A percentile compares a stretch with the other conserved stretches of the same genome.
phyloP scores from a whole-genome alignment of 2,113 vertebrate genomes.

The Mobula birostris region DNA sequence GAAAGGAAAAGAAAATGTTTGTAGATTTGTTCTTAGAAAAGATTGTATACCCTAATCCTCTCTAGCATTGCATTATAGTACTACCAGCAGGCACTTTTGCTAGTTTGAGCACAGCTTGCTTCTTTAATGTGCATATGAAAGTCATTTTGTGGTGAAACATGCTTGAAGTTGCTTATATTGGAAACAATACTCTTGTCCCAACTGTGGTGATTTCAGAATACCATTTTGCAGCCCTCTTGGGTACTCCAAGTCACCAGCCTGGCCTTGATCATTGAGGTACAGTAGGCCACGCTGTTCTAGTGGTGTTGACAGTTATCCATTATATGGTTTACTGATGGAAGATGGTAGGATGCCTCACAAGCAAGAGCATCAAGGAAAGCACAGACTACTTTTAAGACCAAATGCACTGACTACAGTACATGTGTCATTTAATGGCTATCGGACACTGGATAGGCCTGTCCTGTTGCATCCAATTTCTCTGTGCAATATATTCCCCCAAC shows the following conservation, averaged over 20 bases:
- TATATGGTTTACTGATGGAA: neutral
- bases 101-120: neutral
- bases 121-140: neutral
- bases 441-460: neutral
- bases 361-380: neutral
- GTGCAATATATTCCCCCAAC: neutral
- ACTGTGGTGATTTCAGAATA: neutral
- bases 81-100: neutral
- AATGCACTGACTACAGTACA: neutral
- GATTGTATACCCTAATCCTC: neutral
- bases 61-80: neutral
- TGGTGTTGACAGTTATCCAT: neutral
- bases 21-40: neutral
- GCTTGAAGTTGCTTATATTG: neutral
- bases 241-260: neutral
- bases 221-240: neutral
- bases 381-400: neutral
- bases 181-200: neutral
- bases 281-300: neutral
- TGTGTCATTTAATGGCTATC: neutral
- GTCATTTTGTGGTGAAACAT: neutral
- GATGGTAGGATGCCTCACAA: neutral
- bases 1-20: neutral
- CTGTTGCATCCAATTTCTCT: neutral
- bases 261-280: neutral